These are phyloP conservation scores for Allophyes oxyacanthae DNA, from an alignment of 2,888 invertebrate genomes.

Conservation along the genomic window DNA sequence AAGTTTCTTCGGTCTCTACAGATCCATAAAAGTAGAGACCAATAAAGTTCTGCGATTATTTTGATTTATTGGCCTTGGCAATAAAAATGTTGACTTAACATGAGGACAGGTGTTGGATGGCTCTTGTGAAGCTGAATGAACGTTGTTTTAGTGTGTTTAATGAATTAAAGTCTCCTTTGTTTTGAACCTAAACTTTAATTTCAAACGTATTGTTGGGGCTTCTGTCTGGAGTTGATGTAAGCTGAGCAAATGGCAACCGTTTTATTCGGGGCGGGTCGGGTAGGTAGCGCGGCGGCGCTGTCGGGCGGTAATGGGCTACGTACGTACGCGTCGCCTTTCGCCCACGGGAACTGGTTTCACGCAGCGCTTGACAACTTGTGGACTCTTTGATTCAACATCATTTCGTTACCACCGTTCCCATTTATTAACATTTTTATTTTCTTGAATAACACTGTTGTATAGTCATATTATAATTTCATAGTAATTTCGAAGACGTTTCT, in stretches of 20 bases:
- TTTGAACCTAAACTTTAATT: background rate
- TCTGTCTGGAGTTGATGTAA: conserved; percentile 45
- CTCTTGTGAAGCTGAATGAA: conserved; percentile 11
- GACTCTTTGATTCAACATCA: conserved; percentile 51
- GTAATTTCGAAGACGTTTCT: conserved; percentile 22
- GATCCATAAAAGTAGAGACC: background rate
- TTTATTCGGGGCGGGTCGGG: conserved; percentile 56
- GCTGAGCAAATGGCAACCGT: conserved; percentile 53
- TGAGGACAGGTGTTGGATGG: conserved; percentile 21
- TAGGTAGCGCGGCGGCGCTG: conserved; percentile 48
- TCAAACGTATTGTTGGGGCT: conserved; percentile 28
- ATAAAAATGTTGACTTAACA: conserved; percentile 30
- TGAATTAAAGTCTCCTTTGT: background rate
- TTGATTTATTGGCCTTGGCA: conserved; percentile 31
- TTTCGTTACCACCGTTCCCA: conserved; percentile 48
- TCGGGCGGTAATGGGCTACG: conserved; percentile 51
- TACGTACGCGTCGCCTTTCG: conserved; percentile 66
- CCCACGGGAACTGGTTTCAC: conserved; percentile 79
- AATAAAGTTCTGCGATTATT: conserved; percentile 33
- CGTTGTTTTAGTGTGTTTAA: conserved; percentile 5
- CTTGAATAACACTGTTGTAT: background rate
- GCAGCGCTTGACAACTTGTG: conserved; percentile 59
- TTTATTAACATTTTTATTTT: conserved; percentile 5
- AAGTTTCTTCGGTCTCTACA: too few species aligned
- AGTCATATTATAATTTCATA: background rate